Base-by-base conservation (phyloP, 1,140 invertebrate genomes). In the Steinernema feltiae region DNA sequence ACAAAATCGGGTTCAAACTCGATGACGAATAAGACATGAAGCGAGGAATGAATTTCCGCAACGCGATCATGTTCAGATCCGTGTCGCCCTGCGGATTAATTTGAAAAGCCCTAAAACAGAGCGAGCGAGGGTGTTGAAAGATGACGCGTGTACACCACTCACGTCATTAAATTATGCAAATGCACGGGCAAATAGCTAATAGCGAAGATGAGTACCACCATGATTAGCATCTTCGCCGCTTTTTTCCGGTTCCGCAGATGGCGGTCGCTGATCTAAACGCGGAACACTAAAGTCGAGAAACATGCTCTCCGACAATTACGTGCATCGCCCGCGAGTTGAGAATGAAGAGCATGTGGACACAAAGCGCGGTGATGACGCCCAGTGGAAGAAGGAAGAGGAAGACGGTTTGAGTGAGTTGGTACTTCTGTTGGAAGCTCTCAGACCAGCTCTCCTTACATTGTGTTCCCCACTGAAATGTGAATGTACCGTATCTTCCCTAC, bases 141-240 rank as follows among this genome's bases (percentile, higher is more conserved):
- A 12, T 46, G 41, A n/a, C 41, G 7, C 41, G 41, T 7, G 7
- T 46, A n/a, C n/a, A n/a, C n/a, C n/a, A 77, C 80, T 72, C 69
- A 82, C 81, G 80, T 73, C 30, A 75, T 72, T 29, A 86, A 76
- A 72, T 85, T 85, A 30, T 86, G 82, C 29, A 84, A 30, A 71
- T 85, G 83, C 17, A 85, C 83, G 7, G 83, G 83, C 35, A 85
- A 70, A 70, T 86, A 85, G 18, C 72, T 77, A 21, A 86, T 70
- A 15, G 80, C 82, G 53, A 85, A 85, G 24, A 85, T 71, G 15
- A 82, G 41, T 29, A 83, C 80, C 2, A 85, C 83, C n/a, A 71
- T 83, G 1, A 85, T 75, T 1, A 85, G 74, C 76, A 85, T 86
- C 27, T 76, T 77, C 1, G 79, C 82, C 17, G 83, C 83, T 70